phyloP scores from a whole-genome alignment of 2,888 invertebrate species.

The Reticulitermes lucifugus region DNA sequence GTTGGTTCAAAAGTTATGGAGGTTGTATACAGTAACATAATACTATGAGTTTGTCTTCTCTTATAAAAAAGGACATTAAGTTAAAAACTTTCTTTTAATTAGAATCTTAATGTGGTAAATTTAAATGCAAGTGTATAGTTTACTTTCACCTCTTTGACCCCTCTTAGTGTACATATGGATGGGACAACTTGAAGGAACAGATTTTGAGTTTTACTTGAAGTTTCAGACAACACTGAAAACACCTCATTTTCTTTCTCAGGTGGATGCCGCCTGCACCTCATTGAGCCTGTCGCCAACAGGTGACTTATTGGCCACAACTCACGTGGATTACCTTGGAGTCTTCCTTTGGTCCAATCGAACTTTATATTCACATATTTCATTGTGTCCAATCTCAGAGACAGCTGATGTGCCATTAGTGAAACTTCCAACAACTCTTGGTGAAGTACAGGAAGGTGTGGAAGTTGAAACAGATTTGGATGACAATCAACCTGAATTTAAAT shows the following conservation, averaged over 20 bases:
- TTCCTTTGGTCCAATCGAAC: constrained; percentile 95
- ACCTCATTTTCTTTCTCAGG: constrained; percentile 61
- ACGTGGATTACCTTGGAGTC: constrained; percentile 89
- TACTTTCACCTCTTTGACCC: too few relatives aligned
- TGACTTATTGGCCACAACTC: constrained; percentile 89
- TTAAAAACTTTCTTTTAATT: too few relatives aligned
- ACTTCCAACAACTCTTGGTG: constrained; percentile 59
- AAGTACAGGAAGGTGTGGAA: constrained; percentile 58
- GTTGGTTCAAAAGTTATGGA: too few relatives aligned
- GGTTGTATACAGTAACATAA: too few relatives aligned
- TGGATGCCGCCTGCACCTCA: constrained; percentile 85
- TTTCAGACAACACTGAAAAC: neutral
- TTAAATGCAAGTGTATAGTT: too few relatives aligned
- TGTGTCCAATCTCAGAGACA: constrained; percentile 73
- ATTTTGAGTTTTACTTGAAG: too few relatives aligned
- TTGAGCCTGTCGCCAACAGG: constrained; percentile 92
- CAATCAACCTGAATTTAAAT: constrained; percentile 71
- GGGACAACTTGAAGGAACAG: too few relatives aligned
- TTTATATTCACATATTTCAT: constrained; percentile 82
- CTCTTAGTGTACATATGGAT: too few relatives aligned
- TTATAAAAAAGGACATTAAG: too few relatives aligned
- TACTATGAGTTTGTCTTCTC: too few relatives aligned
- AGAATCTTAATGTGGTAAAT: too few relatives aligned
- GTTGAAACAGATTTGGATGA: constrained; percentile 50
- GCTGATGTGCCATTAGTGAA: constrained; percentile 62